Evolutionary conservation across 2,888 invertebrate species (phyloP).

Genomic region (Loripinus fragilis): DNA sequence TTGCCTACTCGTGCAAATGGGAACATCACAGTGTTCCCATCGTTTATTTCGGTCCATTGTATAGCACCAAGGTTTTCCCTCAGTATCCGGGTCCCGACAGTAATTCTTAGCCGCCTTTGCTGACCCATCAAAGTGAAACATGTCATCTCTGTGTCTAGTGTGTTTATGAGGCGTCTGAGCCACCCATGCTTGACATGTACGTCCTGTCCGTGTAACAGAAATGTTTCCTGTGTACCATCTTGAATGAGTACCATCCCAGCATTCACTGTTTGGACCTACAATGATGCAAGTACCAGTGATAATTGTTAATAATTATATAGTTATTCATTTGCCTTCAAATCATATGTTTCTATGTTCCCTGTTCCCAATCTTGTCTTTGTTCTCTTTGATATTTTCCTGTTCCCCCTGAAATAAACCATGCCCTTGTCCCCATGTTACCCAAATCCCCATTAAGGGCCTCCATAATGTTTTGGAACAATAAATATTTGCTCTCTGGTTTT

Average conservation of each 20-base stretch:
- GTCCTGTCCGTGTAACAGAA: background rate
- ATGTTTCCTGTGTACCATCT: constrained; percentile 8
- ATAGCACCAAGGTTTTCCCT: constrained; percentile 5
- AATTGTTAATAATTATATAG: too few relatives aligned
- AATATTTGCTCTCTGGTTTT: too few relatives aligned
- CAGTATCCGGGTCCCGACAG: background rate
- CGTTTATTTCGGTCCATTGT: background rate
- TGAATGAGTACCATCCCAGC: constrained; percentile 5
- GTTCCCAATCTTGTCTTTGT: too few relatives aligned
- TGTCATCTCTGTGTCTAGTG: background rate
- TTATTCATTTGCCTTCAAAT: too few relatives aligned
- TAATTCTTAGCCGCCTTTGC: background rate
- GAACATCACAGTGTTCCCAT: background rate
- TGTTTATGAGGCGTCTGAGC: background rate
- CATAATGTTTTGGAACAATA: too few relatives aligned
- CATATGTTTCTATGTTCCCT: too few relatives aligned
- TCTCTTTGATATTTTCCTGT: too few relatives aligned
- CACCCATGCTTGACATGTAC: background rate
- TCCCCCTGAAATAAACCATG: too few relatives aligned
- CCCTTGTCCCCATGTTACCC: too few relatives aligned
- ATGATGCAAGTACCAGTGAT: too few relatives aligned
- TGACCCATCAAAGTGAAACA: background rate
- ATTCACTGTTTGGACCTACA: constrained; percentile 6
- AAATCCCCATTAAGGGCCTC: too few relatives aligned
- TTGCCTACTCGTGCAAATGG: background rate